A percentile compares a stretch with the other conserved stretches of the same genome.
These are phyloP conservation scores for Cavia aperea DNA, from an alignment of 2,113 vertebrate species.

Conservation along the genomic window DNA sequence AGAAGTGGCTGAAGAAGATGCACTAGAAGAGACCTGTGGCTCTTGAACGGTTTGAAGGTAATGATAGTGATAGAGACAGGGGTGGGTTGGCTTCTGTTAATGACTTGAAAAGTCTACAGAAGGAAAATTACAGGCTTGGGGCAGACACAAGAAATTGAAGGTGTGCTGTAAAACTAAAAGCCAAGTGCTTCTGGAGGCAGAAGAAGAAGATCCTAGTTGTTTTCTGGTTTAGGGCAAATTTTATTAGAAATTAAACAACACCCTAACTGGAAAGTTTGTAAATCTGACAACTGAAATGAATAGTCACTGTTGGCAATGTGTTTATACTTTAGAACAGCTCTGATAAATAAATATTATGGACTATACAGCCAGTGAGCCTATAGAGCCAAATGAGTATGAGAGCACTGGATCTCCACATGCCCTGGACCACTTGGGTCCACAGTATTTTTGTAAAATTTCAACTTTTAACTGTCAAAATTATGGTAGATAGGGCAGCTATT, in stretches of 20 bases:
- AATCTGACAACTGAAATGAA: neutral
- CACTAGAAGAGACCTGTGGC: neutral
- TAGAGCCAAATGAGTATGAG: neutral
- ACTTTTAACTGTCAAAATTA: neutral
- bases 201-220: neutral
- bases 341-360: neutral
- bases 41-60: neutral
- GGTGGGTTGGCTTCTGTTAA: neutral
- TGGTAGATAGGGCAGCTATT: neutral
- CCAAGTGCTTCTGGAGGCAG: neutral
- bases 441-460: neutral
- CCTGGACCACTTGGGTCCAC: neutral
- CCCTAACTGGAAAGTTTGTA: neutral
- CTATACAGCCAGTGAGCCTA: neutral
- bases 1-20: neutral
- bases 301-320: neutral
- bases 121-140: neutral
- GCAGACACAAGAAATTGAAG: neutral
- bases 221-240: neutral
- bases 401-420: neutral
- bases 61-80: neutral
- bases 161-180: neutral
- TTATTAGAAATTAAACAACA: conserved; percentile 19
- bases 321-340: neutral
- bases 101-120: neutral